Evolutionary conservation across 2,888 invertebrate genomes (phyloP), one percentile per base, ranked within the genome.

Genomic region (Troides helena): DNA sequence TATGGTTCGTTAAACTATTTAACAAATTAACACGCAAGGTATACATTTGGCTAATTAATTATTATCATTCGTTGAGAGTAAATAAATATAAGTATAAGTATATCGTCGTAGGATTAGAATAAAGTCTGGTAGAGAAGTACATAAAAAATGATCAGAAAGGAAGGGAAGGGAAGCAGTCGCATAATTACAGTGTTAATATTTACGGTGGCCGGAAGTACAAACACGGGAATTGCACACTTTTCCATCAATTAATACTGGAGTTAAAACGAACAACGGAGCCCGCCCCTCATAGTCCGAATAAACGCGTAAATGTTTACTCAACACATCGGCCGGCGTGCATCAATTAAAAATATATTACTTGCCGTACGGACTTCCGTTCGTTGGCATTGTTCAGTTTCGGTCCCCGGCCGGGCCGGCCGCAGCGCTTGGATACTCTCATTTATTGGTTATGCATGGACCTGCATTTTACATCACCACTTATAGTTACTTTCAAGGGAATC

Each of bases 301-400:
- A 85, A 85, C 81, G 81, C 80, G 87, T 85, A 85, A 89, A 89
- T 91, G 87, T 91, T 91, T 90, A 84, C 86, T 79, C 86, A 84
- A 88, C 88, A 87, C 87, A 85, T 87, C 81, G 86, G 81, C 76
- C 78, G 81, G 86, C 84, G 85, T 86, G 88, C 90, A 88, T 87
- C 89, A 89, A 91, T 91, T 92, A 89, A 91, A 90, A 89, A 89
- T 89, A 87, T 89, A 89, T 88, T 87, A 87, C 87, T 86, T 84
- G 83, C 81, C 78, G 82, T 81, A 84, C 85, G 82, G 81, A 85
- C 85, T 86, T 86, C 85, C 87, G 85, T 73, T 79, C 78, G 78
- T 79, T 76, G 80, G 80, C 74, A 78, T 72, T 78, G 77, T 67
- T 67, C 64, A 46, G 62, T 62, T 69, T 53, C 50, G 65, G 61